Percentiles rank a stretch among this genome's conserved stretches.
Evolutionary conservation across 1,140 invertebrate species (phyloP).

Genomic region (Sminthurinus signatus): DNA sequence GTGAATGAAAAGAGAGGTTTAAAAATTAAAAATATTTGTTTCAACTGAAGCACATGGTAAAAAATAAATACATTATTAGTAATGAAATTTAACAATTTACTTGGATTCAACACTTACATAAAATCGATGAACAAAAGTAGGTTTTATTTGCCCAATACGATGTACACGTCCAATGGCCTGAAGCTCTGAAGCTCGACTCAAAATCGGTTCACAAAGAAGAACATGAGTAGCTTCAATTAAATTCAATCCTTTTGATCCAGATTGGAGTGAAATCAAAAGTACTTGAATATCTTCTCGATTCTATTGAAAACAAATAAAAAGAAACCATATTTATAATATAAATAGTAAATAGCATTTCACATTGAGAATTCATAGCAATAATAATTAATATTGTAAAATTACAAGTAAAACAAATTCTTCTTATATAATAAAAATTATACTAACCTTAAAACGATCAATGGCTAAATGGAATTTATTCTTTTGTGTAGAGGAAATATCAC

Average conservation of each 20-base stretch:
- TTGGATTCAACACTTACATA: conserved; percentile 23
- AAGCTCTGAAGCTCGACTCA: conserved; percentile 64
- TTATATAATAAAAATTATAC: background rate
- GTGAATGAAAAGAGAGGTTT: background rate
- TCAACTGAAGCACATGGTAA: background rate
- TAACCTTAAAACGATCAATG: conserved; percentile 55
- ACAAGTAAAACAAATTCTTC: conserved; percentile 1
- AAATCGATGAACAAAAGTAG: conserved; percentile 43
- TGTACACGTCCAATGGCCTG: conserved; percentile 74
- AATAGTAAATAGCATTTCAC: no score
- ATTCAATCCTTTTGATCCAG: conserved; percentile 70
- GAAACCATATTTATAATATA: background rate
- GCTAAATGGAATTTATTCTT: conserved; percentile 49
- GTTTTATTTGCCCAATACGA: conserved; percentile 69
- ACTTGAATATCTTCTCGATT: conserved; percentile 51
- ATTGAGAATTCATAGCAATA: no score
- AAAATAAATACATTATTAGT: conserved; percentile 35
- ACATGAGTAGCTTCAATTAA: conserved; percentile 73
- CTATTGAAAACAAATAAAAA: conserved; percentile 28
- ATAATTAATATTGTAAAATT: background rate
- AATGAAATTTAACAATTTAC: no score
- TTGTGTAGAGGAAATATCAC: conserved; percentile 42
- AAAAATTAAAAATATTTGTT: background rate
- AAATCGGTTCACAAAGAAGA: conserved; percentile 65
- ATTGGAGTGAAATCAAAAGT: conserved; percentile 60